A percentile compares a stretch with the other conserved stretches of the same genome.
Conservation (phyloP, 2,797 vertebrate genomes). For the Austrolebias charrua region DNA sequence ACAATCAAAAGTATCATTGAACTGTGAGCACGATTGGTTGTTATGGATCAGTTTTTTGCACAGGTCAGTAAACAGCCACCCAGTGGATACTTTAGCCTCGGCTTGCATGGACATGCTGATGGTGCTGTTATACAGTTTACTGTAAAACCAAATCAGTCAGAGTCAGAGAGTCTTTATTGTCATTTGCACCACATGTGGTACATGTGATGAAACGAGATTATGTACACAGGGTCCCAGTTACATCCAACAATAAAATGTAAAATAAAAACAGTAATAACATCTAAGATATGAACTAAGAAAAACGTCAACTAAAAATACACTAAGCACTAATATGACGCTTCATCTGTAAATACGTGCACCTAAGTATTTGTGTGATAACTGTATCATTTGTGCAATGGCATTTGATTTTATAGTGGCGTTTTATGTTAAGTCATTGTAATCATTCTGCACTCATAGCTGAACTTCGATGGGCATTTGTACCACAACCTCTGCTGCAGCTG, state of each 20-base stretch:
- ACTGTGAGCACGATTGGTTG: conserved; percentile 8
- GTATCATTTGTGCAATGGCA: conserved; percentile 26
- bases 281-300: too few species aligned
- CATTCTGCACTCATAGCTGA: background rate
- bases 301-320: too few species aligned
- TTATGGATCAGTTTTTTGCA: conserved; percentile 1
- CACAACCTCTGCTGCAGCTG: conserved; percentile 12
- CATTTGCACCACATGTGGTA: too few species aligned
- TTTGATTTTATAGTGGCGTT: conserved; percentile 16
- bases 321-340: too few species aligned
- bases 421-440: conserved; percentile 13
- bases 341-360: conserved; percentile 68
- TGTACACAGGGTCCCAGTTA: too few species aligned
- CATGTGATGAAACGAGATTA: too few species aligned
- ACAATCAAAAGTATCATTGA: conserved; percentile 10
- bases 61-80: conserved; percentile 8
- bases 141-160: conserved; percentile 9
- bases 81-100: background rate
- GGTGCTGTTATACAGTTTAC: conserved; percentile 10
- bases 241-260: too few species aligned
- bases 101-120: conserved; percentile 12
- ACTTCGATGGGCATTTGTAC: background rate
- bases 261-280: too few species aligned
- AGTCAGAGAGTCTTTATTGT: too few species aligned
- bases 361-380: conserved; percentile 34